These are phyloP conservation scores for Nymphalis polychloros DNA, from an alignment of 2,888 invertebrate genomes.

Conservation along the genomic window DNA sequence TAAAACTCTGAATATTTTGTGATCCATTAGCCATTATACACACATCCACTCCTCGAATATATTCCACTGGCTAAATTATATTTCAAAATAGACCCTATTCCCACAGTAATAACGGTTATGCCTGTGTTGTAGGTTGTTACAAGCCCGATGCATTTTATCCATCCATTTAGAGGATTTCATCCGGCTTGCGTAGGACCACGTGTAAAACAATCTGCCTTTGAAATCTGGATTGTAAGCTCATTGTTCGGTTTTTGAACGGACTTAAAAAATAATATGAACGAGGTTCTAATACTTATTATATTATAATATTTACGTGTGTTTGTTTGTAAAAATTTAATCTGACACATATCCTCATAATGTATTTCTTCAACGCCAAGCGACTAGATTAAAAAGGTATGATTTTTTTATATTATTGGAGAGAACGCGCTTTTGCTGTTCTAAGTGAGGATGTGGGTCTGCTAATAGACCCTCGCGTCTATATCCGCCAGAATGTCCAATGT, in stretches of 20 bases:
- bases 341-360: too few species aligned
- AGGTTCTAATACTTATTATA: not conserved
- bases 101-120: not conserved
- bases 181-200: conserved; percentile 28
- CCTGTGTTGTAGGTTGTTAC: conserved; percentile 1
- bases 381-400: too few species aligned
- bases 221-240: conserved; percentile 12
- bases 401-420: too few species aligned
- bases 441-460: too few species aligned
- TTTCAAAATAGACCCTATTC: conserved; percentile 5
- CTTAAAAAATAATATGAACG: conserved; percentile 1
- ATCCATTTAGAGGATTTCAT: conserved; percentile 44
- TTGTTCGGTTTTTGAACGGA: not conserved
- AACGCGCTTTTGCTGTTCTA: too few species aligned
- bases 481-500: too few species aligned
- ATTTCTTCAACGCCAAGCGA: too few species aligned
- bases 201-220: conserved; percentile 17
- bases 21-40: conserved; percentile 50
- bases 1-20: conserved; percentile 48
- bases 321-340: too few species aligned
- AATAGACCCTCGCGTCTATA: too few species aligned
- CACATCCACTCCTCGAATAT: conserved; percentile 37
- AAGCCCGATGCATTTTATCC: conserved; percentile 39
- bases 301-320: not conserved
- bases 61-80: not conserved